A percentile compares a stretch with the other conserved stretches of the same genome.
Conservation (phyloP, 2,113 vertebrate species). For the Potamarius usumacintae region DNA sequence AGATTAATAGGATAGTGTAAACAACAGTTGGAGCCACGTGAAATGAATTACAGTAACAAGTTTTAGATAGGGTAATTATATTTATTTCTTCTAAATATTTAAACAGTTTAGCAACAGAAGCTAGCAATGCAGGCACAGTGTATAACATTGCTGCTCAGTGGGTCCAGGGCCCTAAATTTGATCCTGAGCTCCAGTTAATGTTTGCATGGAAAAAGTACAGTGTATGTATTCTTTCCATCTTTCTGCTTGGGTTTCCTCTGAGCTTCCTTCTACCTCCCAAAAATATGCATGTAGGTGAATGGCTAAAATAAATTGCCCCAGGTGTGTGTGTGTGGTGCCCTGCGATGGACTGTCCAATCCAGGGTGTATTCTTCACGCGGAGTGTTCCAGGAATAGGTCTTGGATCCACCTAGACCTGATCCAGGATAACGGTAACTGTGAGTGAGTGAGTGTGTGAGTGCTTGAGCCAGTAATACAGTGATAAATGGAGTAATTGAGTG, state of each 20-base stretch:
- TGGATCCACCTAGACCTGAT: not conserved
- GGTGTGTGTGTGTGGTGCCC: not conserved
- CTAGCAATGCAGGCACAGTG: not conserved
- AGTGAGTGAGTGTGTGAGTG: not conserved
- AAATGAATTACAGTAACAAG: not conserved
- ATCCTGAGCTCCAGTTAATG: not conserved
- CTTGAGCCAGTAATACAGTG: not conserved
- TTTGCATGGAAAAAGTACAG: not conserved
- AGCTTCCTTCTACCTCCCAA: not conserved
- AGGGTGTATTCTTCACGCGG: not conserved
- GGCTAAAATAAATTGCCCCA: not conserved
- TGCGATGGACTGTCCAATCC: not conserved
- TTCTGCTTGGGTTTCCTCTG: not conserved
- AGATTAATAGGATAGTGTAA: not conserved
- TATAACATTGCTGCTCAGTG: not conserved
- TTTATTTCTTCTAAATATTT: not conserved
- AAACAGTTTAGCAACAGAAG: not conserved
- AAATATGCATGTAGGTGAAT: not conserved
- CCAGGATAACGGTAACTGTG: not conserved
- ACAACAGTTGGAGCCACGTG: not conserved
- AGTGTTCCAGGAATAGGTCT: not conserved
- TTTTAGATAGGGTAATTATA: not conserved
- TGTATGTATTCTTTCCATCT: not conserved
- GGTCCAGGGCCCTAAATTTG: not conserved
- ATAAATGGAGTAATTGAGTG: not conserved